These are phyloP conservation scores for Nipponacmea schrenckii DNA, from an alignment of 2,888 invertebrate species.

Conservation along the genomic window DNA sequence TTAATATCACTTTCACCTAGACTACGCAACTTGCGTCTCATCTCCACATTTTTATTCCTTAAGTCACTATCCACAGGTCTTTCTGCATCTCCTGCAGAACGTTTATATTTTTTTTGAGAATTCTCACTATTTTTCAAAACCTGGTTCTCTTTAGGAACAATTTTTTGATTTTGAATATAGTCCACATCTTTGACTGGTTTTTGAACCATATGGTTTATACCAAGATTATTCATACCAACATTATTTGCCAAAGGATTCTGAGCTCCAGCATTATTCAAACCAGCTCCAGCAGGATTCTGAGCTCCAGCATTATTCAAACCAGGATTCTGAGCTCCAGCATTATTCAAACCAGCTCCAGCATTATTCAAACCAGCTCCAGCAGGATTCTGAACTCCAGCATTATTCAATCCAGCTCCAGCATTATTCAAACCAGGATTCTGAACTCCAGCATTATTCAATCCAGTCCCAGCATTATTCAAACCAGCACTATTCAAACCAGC, in stretches of 20 bases:
- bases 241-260: too few relatives aligned
- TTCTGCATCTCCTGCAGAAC: neutral
- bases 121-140: too few relatives aligned
- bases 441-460: neutral
- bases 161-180: too few relatives aligned
- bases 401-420: neutral
- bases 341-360: neutral
- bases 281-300: neutral
- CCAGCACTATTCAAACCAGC: neutral
- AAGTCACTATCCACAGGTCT: neutral
- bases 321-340: neutral
- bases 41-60: neutral
- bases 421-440: neutral
- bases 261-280: too few relatives aligned
- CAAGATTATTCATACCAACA: too few relatives aligned
- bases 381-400: neutral
- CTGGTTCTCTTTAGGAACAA: too few relatives aligned
- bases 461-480: neutral
- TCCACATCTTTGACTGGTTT: too few relatives aligned
- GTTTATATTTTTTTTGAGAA: too few relatives aligned
- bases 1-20: neutral
- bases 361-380: neutral
- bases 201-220: too few relatives aligned
- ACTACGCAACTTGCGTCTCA: neutral
- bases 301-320: neutral